Conservation (phyloP, 37 sponge, comb jelly and placozoan species). For the Hexactinellida sp. region DNA sequence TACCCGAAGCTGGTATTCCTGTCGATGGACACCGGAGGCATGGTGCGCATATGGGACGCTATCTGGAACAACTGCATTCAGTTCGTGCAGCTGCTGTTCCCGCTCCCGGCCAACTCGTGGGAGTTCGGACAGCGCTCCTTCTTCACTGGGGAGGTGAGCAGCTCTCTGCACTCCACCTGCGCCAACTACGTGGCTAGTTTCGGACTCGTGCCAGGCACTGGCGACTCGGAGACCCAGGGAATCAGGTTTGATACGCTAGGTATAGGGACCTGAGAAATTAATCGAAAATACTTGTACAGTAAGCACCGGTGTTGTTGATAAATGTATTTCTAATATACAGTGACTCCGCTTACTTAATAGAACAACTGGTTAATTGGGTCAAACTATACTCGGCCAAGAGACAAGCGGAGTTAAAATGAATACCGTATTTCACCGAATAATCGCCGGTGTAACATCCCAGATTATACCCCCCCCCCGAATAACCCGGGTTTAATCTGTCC, state of each 20-base stretch:
- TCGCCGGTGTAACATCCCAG: no score
- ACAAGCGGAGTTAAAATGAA: no score
- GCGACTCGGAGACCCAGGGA: background rate
- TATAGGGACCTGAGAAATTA: no score
- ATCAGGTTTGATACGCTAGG: background rate
- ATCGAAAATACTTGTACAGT: no score
- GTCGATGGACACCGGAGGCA: background rate
- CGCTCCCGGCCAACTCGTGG: background rate
- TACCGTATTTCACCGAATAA: no score
- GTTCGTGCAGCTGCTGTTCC: background rate
- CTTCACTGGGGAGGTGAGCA: conserved; percentile 21
- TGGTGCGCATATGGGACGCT: background rate
- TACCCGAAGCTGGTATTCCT: background rate
- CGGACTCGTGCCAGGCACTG: background rate
- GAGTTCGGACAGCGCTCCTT: background rate
- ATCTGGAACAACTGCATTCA: background rate
- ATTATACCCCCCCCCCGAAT: no score
- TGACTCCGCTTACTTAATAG: no score
- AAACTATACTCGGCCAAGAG: no score
- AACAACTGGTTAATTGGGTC: no score
- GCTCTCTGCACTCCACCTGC: conserved; percentile 8
- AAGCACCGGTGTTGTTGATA: no score
- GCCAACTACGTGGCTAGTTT: conserved; percentile 2
- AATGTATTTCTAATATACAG: no score
- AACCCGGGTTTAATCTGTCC: no score